A percentile compares a stretch with the other conserved stretches of the same genome.
phyloP scores from a whole-genome alignment of 2,797 vertebrate genomes.

The Hydrophis major region DNA sequence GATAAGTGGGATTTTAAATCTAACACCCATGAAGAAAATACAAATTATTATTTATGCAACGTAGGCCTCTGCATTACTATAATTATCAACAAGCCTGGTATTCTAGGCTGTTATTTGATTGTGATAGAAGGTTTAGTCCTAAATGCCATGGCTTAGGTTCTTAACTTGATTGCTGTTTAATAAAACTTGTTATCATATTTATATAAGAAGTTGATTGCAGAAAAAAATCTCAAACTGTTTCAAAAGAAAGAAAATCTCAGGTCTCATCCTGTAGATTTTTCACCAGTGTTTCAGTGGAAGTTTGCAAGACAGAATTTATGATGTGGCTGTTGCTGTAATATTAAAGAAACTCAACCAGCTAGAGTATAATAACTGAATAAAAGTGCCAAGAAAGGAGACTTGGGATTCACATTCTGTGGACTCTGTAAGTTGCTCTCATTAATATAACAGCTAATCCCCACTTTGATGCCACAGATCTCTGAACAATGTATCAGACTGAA shows the following conservation, averaged over 20 bases:
- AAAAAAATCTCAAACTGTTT: neutral
- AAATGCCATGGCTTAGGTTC: neutral
- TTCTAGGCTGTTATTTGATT: neutral
- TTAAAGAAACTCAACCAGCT: neutral
- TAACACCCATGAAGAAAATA: rapidly evolving
- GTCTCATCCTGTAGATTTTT: neutral
- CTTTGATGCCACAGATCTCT: neutral
- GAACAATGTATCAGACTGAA: neutral
- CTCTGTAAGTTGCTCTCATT: neutral
- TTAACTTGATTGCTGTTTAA: neutral
- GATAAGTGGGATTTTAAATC: neutral
- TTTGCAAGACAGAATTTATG: neutral
- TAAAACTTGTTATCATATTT: neutral
- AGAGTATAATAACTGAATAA: neutral
- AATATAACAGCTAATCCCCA: neutral
- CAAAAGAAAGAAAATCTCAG: neutral
- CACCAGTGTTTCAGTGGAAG: neutral
- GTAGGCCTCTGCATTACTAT: neutral
- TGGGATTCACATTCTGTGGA: neutral
- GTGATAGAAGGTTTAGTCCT: neutral
- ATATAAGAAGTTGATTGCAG: neutral
- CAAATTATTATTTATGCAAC: neutral
- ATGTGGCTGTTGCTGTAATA: neutral
- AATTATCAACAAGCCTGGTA: neutral
- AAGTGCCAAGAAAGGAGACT: neutral